These are phyloP conservation scores for Drosophila pseudoobscura DNA, from an alignment of 1,140 invertebrate species.

Conservation along the genomic window DNA sequence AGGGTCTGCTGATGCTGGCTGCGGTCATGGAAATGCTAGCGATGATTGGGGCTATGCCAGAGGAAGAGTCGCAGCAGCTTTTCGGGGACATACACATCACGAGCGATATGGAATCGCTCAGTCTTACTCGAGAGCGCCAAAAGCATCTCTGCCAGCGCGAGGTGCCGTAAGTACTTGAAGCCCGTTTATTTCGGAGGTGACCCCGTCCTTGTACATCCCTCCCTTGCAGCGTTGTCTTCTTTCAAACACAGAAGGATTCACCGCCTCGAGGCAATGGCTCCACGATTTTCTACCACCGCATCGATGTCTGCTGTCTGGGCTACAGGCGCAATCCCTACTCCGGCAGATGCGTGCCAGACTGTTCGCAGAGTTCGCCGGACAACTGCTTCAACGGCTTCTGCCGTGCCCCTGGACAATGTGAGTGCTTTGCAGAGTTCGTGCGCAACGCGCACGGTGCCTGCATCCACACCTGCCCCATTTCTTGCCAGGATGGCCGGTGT, in stretches of 20 bases:
- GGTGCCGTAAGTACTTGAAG: slow-evolving; percentile 53
- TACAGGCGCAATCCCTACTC: slow-evolving; percentile 85
- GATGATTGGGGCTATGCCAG: not conserved
- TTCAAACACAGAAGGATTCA: slow-evolving; percentile 54
- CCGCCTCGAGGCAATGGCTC: slow-evolving; percentile 69
- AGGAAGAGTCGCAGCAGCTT: slow-evolving; percentile 27
- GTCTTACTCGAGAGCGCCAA: slow-evolving; percentile 43
- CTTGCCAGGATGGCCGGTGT: slow-evolving; percentile 82
- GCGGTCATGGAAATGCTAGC: not conserved
- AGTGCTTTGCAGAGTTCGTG: slow-evolving; percentile 86
- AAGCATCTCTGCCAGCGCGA: slow-evolving; percentile 65
- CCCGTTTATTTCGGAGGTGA: not conserved
- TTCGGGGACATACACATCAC: slow-evolving; percentile 51
- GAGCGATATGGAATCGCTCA: slow-evolving; percentile 58
- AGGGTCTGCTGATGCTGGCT: slow-evolving; percentile 18
- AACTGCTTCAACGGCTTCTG: slow-evolving; percentile 85
- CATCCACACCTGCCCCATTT: slow-evolving; percentile 76
- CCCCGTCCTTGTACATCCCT: not conserved
- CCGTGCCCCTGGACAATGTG: slow-evolving; percentile 85
- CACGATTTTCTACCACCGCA: slow-evolving; percentile 71
- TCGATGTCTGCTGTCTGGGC: slow-evolving; percentile 86
- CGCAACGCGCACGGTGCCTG: slow-evolving; percentile 75
- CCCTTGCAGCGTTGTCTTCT: slow-evolving; percentile 57
- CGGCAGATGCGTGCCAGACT: slow-evolving; percentile 85
- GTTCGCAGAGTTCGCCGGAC: slow-evolving; percentile 68